Conservation (phyloP, 2,797 vertebrate species). For the Sebastes alutus region DNA sequence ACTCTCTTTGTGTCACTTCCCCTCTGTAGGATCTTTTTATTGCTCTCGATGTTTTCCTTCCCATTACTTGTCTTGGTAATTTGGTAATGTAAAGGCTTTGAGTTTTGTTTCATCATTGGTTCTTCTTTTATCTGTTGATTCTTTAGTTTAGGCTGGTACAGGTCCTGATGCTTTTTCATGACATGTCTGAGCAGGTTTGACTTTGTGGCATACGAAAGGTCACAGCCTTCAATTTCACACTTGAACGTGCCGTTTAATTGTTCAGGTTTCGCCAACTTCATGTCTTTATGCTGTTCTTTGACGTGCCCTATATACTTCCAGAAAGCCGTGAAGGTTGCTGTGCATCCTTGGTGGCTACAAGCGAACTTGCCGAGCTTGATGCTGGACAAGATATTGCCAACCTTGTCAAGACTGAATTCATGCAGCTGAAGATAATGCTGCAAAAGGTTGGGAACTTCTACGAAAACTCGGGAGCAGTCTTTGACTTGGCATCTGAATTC, state of each 20-base stretch:
- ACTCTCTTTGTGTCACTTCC: slow-evolving; percentile 74
- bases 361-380: slow-evolving; percentile 87
- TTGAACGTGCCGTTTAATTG: slow-evolving; percentile 87
- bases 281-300: slow-evolving; percentile 87
- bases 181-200: slow-evolving; percentile 94
- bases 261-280: slow-evolving; percentile 73
- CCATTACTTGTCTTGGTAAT: slow-evolving; percentile 83
- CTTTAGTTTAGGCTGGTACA: slow-evolving; percentile 90
- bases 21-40: slow-evolving; percentile 82
- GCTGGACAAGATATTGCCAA: slow-evolving; percentile 83
- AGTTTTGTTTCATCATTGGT: slow-evolving; percentile 78
- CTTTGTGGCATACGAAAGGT: slow-evolving; percentile 94
- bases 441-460: slow-evolving; percentile 89
- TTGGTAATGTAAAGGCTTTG: slow-evolving; percentile 80
- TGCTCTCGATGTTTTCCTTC: slow-evolving; percentile 86
- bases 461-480: slow-evolving; percentile 95
- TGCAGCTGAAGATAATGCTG: slow-evolving; percentile 96
- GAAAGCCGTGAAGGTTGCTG: slow-evolving; percentile 86
- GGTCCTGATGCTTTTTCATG: slow-evolving; percentile 96
- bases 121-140: slow-evolving; percentile 86
- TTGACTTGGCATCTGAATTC: slow-evolving; percentile 95
- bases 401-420: slow-evolving; percentile 88
- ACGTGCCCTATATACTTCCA: slow-evolving; percentile 91
- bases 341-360: slow-evolving; percentile 91
- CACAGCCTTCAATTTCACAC: slow-evolving; percentile 94